Percentiles rank a stretch among this genome's conserved stretches.
These are phyloP conservation scores for Anoncus sp. DNA, from an alignment of 2,888 invertebrate species.

Conservation along the genomic window DNA sequence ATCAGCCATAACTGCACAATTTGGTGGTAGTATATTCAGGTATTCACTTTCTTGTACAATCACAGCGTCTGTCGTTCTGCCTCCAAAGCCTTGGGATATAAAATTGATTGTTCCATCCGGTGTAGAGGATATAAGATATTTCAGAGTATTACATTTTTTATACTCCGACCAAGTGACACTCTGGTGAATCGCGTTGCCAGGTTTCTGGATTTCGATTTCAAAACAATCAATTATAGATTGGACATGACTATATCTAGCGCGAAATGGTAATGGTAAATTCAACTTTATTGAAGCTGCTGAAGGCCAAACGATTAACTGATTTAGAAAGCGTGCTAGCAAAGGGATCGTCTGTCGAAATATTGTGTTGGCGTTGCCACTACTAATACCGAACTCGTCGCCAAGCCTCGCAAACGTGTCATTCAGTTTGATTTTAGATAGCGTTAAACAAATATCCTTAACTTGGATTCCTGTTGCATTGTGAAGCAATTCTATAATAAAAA, in stretches of 20 bases:
- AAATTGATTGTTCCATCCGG: conserved; percentile 76
- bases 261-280: conserved; percentile 46
- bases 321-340: no score
- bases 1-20: conserved; percentile 66
- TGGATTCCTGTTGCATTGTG: no score
- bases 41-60: conserved; percentile 65
- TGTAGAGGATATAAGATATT: conserved; percentile 73
- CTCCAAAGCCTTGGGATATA: conserved; percentile 76
- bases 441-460: no score
- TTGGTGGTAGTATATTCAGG: conserved; percentile 55
- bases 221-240: conserved; percentile 73
- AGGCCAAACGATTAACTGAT: no score
- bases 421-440: no score
- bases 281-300: conserved; percentile 1
- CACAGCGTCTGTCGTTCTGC: conserved; percentile 69
- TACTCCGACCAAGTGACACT: conserved; percentile 74
- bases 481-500: no score
- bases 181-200: conserved; percentile 69
- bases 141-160: conserved; percentile 72
- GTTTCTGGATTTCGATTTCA: conserved; percentile 74
- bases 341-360: no score
- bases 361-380: no score
- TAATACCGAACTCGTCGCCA: no score
- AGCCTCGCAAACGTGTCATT: no score
- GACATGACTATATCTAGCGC: conserved; percentile 64